phyloP scores from a whole-genome alignment of 2,888 invertebrate genomes.

The Nephrotoma flavescens region DNA sequence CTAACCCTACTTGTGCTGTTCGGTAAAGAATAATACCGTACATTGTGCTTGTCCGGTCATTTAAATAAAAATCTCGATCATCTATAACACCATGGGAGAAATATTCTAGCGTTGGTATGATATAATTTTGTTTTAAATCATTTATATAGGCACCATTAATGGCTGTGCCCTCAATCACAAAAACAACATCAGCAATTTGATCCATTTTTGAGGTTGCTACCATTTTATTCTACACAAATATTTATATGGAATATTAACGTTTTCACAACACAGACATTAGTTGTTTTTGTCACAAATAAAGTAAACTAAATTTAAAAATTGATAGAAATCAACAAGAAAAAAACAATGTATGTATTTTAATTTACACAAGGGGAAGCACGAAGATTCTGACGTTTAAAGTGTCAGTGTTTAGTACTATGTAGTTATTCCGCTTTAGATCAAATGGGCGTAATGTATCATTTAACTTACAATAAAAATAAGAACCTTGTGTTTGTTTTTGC shows the following conservation, averaged over 20 bases:
- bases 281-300: too few species aligned
- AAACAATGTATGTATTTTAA: too few species aligned
- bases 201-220: background rate
- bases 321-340: too few species aligned
- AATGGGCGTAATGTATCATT: too few species aligned
- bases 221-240: background rate
- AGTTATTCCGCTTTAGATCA: too few species aligned
- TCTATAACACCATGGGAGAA: slow-evolving; percentile 80
- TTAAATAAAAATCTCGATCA: slow-evolving; percentile 59
- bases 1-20: slow-evolving; percentile 72
- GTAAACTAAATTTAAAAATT: too few species aligned
- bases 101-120: slow-evolving; percentile 79
- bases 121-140: slow-evolving; percentile 77
- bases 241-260: too few species aligned
- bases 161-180: slow-evolving; percentile 83
- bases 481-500: background rate
- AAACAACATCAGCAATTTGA: slow-evolving; percentile 63
- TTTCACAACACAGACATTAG: too few species aligned
- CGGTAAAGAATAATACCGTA: slow-evolving; percentile 80
- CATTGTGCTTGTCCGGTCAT: slow-evolving; percentile 59
- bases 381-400: too few species aligned
- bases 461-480: background rate
- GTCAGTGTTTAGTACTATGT: too few species aligned
- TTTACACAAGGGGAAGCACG: too few species aligned
- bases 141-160: slow-evolving; percentile 84